phyloP scores from a whole-genome alignment of 1,140 invertebrate genomes.

The Parapsyche elsis region DNA sequence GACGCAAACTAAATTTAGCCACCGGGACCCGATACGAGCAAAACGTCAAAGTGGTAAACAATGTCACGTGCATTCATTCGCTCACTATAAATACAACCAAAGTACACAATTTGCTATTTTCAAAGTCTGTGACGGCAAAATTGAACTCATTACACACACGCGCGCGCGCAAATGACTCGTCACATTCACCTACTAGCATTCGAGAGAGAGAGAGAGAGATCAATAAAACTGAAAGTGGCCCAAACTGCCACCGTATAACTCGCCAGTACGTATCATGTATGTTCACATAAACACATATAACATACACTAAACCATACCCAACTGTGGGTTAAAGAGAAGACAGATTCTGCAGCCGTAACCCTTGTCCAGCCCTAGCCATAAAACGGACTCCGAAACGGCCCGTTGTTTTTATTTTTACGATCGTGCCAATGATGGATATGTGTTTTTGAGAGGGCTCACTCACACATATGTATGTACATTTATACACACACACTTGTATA shows the following conservation, averaged over 20 bases:
- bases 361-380: slow-evolving; percentile 53
- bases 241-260: slow-evolving; percentile 26
- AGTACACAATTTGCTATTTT: neutral
- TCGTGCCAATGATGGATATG: slow-evolving; percentile 56
- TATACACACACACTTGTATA: slow-evolving; percentile 37
- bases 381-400: slow-evolving; percentile 55
- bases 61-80: no score
- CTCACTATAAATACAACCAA: neutral
- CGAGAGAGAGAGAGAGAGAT: neutral
- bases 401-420: slow-evolving; percentile 57
- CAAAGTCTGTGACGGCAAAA: neutral
- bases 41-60: no score
- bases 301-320: neutral
- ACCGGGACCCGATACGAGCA: no score
- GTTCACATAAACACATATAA: neutral
- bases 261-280: neutral
- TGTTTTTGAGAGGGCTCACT: slow-evolving; percentile 55
- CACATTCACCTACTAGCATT: neutral
- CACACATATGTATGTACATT: slow-evolving; percentile 37
- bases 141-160: neutral
- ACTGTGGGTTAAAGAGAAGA: slow-evolving; percentile 33
- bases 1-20: no score
- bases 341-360: slow-evolving; percentile 55
- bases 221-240: slow-evolving; percentile 33
- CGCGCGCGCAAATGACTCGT: neutral